Base-by-base conservation (phyloP, 2,113 vertebrate species). In the Eolophus roseicapilla region DNA sequence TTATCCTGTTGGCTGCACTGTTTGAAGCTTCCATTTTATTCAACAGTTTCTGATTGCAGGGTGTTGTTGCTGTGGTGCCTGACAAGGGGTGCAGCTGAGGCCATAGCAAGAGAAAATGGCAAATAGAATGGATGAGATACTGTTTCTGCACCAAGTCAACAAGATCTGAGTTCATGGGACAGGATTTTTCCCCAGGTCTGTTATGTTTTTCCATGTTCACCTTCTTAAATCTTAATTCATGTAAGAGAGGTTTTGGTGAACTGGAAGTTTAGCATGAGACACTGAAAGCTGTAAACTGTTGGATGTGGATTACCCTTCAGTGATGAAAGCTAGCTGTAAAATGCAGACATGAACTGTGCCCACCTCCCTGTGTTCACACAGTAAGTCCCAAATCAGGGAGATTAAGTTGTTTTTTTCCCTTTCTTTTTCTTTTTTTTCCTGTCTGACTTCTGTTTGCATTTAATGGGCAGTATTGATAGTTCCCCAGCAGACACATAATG, bases 361-460 rank as follows among this genome's bases (percentile, higher is more conserved):
- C 78, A 85, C 84, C 62, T 91, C 89, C 84, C 28, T 95, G 63
- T 91, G 87, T 62, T 94, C 91, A 80, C 6, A 1, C 52, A 80
- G 5, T 39, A 69, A 67, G 17, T 73, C 41, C 41, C 37, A 85
- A 90, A 77, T 62, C 28, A 41, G 67, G 76, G 19, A 74, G 44
- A 85, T 14, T 21, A 33, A 69, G 43, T 12, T n/a, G 4, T 3
- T 44, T 78, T 59, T 20, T 19, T 67, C 3, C 3, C 6, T 82
- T 64, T n/a, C 2, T 67, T 75, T 76, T 70, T 17, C 9, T 20
- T 71, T 71, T 79, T 82, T 76, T 60, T 62, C 28, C 44, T 64
- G 20, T 39, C 52, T 89, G 47, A 43, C 11, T 44, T 74, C 53
- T 81, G 44, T 69, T 69, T 76, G 10, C 60, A 49, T 82, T 37